Conservation (phyloP, 2,888 invertebrate genomes). For the Ectobius pallidus region DNA sequence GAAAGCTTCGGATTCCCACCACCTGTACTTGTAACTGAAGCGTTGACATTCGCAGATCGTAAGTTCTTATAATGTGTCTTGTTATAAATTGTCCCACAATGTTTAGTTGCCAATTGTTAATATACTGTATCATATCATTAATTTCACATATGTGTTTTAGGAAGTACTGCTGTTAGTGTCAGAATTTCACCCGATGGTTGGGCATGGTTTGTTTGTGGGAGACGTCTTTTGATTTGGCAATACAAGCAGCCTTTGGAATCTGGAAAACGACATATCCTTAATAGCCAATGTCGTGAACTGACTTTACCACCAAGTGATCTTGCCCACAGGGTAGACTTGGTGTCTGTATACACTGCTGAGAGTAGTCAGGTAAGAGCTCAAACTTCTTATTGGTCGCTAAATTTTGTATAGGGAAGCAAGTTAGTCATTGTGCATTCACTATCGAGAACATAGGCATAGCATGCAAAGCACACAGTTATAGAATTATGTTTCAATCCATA, state of each 20-base stretch:
- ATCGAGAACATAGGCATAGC: too few species aligned
- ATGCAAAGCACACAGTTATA: too few species aligned
- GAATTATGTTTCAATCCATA: too few species aligned
- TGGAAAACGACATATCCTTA: constrained; percentile 40
- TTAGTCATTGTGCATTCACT: too few species aligned
- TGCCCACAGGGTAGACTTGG: constrained; percentile 85
- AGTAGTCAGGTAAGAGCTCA: constrained; percentile 61
- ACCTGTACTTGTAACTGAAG: constrained; percentile 89
- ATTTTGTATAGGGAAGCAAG: too few species aligned
- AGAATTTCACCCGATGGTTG: constrained; percentile 72
- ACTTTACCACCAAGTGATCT: constrained; percentile 90
- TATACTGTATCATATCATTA: too few species aligned
- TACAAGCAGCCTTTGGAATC: constrained; percentile 51
- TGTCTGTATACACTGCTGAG: constrained; percentile 70
- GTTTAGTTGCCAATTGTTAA: too few species aligned
- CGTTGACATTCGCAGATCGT: constrained; percentile 79
- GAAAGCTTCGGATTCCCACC: constrained; percentile 82
- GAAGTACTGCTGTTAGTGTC: constrained; percentile 64
- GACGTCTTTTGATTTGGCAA: constrained; percentile 87
- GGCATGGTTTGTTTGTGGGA: constrained; percentile 86
- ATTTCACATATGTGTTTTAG: too few species aligned
- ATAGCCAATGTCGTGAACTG: constrained; percentile 79
- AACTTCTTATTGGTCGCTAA: too few species aligned
- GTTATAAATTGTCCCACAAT: too few species aligned
- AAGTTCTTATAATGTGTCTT: too few species aligned